Evolutionary conservation across 2,888 invertebrate species (phyloP).

Genomic region (Hedychridium roseum): DNA sequence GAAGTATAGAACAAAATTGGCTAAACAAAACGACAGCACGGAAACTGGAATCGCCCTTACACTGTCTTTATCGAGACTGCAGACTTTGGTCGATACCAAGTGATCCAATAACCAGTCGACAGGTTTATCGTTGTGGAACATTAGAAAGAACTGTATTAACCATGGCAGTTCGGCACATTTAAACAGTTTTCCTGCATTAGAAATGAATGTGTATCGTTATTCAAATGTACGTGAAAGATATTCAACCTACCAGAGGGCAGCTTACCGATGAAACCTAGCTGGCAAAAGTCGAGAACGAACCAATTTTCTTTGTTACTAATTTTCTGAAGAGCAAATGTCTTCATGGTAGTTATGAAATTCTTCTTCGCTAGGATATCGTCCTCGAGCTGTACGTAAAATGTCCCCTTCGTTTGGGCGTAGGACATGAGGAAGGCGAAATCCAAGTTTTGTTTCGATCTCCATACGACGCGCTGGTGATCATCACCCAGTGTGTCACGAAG

Average conservation of each 20-base stretch:
- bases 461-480: conserved; percentile 81
- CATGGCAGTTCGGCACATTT: conserved; percentile 85
- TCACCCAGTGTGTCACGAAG: conserved; percentile 85
- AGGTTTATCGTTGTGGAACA: conserved; percentile 96
- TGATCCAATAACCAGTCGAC: conserved; percentile 96
- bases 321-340: conserved; percentile 81
- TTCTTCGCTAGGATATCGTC: conserved; percentile 92
- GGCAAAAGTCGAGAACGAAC: conserved; percentile 93
- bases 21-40: no score
- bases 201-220: conserved; percentile 14
- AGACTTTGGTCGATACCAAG: conserved; percentile 88
- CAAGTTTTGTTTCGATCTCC: conserved; percentile 95
- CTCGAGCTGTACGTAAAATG: conserved; percentile 91
- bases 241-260: neutral
- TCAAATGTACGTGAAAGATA: neutral
- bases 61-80: conserved; percentile 78
- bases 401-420: conserved; percentile 86
- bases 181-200: conserved; percentile 81
- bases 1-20: no score
- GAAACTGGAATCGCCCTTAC: no score
- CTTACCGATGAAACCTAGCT: conserved; percentile 90
- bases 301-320: conserved; percentile 80
- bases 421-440: conserved; percentile 95
- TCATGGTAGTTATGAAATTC: conserved; percentile 85
- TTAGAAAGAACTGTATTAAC: conserved; percentile 90